These are phyloP conservation scores for Drosophila murphyi DNA, from an alignment of 1,140 invertebrate species.

Conservation along the genomic window DNA sequence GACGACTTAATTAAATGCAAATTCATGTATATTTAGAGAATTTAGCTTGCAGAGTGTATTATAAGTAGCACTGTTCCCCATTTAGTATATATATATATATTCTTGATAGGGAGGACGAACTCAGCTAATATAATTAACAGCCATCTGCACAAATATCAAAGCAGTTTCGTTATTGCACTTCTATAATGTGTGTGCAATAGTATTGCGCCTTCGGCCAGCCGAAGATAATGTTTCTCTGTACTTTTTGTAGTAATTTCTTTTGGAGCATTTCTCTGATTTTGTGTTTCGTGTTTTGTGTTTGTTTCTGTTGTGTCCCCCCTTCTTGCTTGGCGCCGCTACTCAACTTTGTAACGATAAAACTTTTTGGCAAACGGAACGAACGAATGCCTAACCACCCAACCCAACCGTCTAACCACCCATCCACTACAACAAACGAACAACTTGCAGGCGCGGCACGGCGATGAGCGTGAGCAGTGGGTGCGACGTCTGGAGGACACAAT, in stretches of 20 bases:
- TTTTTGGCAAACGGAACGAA: constrained; percentile 47
- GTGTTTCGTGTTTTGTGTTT: constrained; percentile 31
- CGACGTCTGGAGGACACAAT: constrained; percentile 97
- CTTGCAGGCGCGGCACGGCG: constrained; percentile 93
- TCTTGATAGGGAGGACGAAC: too few species aligned
- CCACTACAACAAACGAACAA: neutral
- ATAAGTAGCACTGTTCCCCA: too few species aligned
- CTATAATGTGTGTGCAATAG: neutral
- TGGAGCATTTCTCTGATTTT: constrained; percentile 39
- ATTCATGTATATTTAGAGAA: too few species aligned
- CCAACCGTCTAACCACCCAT: constrained; percentile 11
- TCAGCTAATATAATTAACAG: too few species aligned
- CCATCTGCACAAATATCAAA: too few species aligned
- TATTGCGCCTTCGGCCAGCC: neutral
- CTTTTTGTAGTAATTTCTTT: neutral
- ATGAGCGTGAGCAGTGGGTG: constrained; percentile 98
- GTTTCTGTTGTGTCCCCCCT: constrained; percentile 5
- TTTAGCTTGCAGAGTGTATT: neutral
- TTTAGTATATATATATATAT: too few species aligned
- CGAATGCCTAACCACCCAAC: constrained; percentile 20
- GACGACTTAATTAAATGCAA: too few species aligned
- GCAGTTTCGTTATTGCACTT: too few species aligned
- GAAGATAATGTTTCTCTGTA: neutral
- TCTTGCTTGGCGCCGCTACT: constrained; percentile 27
- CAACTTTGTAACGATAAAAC: constrained; percentile 73